Base-by-base conservation (phyloP, 2,113 vertebrate species). In the Tragelaphus imberbis region DNA sequence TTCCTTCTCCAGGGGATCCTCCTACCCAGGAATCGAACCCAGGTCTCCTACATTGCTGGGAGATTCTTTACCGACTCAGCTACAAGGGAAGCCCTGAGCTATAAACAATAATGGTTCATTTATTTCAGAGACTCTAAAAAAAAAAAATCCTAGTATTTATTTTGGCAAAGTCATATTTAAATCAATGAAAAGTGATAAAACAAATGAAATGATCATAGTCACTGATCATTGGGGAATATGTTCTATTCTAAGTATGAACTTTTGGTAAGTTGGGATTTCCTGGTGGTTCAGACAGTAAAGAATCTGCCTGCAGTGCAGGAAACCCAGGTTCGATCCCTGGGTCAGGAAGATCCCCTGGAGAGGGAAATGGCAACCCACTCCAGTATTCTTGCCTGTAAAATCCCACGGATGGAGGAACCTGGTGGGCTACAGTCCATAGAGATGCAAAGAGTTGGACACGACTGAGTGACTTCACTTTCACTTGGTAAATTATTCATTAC, bases 151-250 rank as follows among this genome's bases (percentile, higher is more conserved):
- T 79, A 17, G 8, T 55, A 17, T 71, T 86, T 88, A 17, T 58
- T 96, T 94, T 84, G 56, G 27, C 19, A 92, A 96, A 96, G 23
- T 15, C 13, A 14, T 79, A 65, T 86, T 81, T 92, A 96, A 81
- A 58, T 95, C 63, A 84, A 77, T 51, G 15, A 91, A 51, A 90
- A 90, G 36, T n/a, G 28, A 85, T n/a, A 93, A 96, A 36, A 82
- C 28, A 68, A 95, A 49, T 44, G 33, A 53, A 90, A 25, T 63
- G 27, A 53, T 12, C 40, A 36, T 93, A 36, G 27, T 85, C 25
- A 82, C 53, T 87, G 47, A 47, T 90, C 82, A 10, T 13, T 95
- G 61, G n/a, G 53, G 15, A 59, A 49, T 55, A 59, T 59, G 33
- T 9, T 44, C 49, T 95, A 13, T 95, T 93, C 93, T 95, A 94